These are phyloP conservation scores for Coregonus suidteri DNA, from an alignment of 2,797 vertebrate species.

Conservation along the genomic window DNA sequence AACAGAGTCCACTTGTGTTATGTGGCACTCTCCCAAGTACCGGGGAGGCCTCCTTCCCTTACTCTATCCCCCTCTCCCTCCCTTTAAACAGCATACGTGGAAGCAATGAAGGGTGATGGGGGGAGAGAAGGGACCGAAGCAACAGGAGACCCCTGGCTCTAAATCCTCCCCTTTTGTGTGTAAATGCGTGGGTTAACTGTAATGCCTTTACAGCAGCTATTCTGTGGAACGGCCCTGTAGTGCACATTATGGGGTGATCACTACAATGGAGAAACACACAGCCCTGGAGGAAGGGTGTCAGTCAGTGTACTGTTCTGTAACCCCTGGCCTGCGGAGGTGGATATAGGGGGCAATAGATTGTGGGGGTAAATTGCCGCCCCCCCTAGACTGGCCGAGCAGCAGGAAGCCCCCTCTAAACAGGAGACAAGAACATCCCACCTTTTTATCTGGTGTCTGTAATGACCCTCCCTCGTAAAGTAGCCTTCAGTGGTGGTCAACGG, in stretches of 20 bases:
- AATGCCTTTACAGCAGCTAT: slow-evolving; percentile 2
- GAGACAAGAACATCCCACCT: slow-evolving; percentile 3
- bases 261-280: background rate
- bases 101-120: background rate
- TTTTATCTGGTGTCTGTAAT: slow-evolving; percentile 4
- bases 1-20: background rate
- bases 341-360: background rate
- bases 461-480: background rate
- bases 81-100: background rate
- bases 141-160: background rate
- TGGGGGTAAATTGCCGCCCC: no score
- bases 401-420: background rate
- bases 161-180: background rate
- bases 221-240: background rate
- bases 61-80: background rate
- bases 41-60: background rate
- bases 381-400: background rate
- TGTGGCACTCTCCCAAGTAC: background rate
- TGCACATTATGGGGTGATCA: background rate
- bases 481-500: background rate
- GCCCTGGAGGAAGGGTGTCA: background rate
- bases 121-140: background rate
- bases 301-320: background rate
- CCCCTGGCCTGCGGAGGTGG: background rate
- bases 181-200: background rate